Evolutionary conservation across 1,140 invertebrate species (phyloP).

Genomic region (Zeugodacus cucurbitae): DNA sequence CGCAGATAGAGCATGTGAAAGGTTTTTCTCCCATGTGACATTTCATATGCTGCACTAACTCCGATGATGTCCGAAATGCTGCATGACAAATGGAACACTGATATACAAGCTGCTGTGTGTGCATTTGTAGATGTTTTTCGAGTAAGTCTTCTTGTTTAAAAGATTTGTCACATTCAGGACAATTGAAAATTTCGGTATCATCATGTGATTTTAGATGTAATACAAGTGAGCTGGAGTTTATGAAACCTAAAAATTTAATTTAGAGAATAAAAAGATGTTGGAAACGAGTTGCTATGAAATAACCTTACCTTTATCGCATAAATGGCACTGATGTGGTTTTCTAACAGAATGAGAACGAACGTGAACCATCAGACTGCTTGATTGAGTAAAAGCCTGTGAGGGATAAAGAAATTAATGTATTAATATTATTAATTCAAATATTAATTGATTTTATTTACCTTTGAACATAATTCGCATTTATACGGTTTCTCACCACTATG

Average conservation of each 20-base stretch:
- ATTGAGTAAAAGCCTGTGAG: conserved; percentile 77
- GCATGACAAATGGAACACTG: conserved; percentile 73
- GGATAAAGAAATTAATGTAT: not conserved
- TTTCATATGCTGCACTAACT: conserved; percentile 73
- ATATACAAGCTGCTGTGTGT: conserved; percentile 60
- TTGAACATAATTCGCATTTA: conserved; percentile 65
- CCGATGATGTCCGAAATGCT: conserved; percentile 71
- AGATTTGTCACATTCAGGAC: conserved; percentile 60
- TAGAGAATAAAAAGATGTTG: not conserved
- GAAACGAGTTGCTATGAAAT: not conserved
- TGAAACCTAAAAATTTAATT: conserved; percentile 49
- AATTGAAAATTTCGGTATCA: conserved; percentile 54
- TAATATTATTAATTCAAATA: not conserved
- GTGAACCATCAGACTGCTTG: conserved; percentile 75
- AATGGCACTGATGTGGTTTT: conserved; percentile 74
- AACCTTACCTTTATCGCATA: conserved; percentile 67
- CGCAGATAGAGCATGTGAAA: conserved; percentile 75
- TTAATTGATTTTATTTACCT: conserved; percentile 53
- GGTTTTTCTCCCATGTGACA: conserved; percentile 69
- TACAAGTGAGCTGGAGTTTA: conserved; percentile 61
- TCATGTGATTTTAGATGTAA: conserved; percentile 61
- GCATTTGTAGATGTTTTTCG: conserved; percentile 63
- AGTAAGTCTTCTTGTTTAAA: conserved; percentile 62
- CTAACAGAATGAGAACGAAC: conserved; percentile 76
- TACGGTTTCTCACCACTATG: conserved; percentile 70